Evolutionary conservation across 2,113 vertebrate genomes (phyloP).

Genomic region (Carollia perspicillata): DNA sequence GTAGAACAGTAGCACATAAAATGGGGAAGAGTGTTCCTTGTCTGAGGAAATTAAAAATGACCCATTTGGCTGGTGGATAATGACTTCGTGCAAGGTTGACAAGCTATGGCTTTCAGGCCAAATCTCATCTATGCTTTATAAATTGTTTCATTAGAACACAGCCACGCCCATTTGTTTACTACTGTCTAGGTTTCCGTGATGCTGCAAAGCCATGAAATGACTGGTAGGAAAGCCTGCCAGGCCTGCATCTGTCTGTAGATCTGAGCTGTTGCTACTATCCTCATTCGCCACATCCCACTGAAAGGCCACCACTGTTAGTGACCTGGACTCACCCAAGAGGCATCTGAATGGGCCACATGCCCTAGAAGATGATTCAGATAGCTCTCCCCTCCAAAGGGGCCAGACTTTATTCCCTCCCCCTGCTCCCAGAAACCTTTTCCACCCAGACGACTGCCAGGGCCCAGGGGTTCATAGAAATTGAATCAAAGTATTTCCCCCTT

Average conservation of each 20-base stretch:
- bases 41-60: background rate
- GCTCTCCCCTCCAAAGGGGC: background rate
- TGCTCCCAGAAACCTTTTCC: background rate
- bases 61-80: background rate
- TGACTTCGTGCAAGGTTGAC: background rate
- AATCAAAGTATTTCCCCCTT: background rate
- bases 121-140: background rate
- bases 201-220: background rate
- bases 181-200: background rate
- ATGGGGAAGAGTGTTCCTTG: background rate
- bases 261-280: background rate
- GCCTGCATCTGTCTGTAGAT: background rate
- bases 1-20: background rate
- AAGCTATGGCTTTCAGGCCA: background rate
- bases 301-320: background rate
- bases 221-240: background rate
- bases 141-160: background rate
- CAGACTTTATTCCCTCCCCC: fast-evolving
- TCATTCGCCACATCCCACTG: background rate
- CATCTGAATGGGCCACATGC: background rate
- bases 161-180: background rate
- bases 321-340: background rate
- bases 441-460: background rate
- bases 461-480: background rate
- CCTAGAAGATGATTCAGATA: background rate